These are phyloP conservation scores for Tipula helvola DNA, from an alignment of 2,888 invertebrate genomes.

Conservation along the genomic window DNA sequence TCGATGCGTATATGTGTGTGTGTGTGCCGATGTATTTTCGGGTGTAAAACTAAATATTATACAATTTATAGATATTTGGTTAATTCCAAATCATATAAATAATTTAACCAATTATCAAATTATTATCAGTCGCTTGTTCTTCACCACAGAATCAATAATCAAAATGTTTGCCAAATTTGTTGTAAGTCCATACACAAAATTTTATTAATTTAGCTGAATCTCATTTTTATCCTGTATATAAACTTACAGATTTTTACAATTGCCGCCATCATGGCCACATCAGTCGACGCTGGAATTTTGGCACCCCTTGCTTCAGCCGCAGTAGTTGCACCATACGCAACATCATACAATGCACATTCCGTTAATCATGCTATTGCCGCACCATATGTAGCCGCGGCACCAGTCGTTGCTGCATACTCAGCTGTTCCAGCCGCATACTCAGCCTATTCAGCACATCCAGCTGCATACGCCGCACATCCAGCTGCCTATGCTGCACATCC, in stretches of 20 bases:
- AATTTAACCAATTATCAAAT: background rate
- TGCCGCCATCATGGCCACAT: slow-evolving; percentile 23
- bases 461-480: background rate
- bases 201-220: no score
- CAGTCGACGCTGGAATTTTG: slow-evolving; percentile 29
- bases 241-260: slow-evolving; percentile 24
- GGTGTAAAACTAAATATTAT: background rate
- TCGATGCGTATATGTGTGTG: background rate
- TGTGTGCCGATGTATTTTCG: background rate
- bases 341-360: slow-evolving; percentile 60
- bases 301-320: slow-evolving; percentile 37
- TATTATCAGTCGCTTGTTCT: background rate
- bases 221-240: no score
- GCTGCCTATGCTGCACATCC: background rate
- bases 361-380: slow-evolving; percentile 63
- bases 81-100: background rate
- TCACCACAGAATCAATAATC: background rate
- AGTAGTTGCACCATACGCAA: slow-evolving; percentile 58
- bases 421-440: slow-evolving; percentile 20
- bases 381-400: slow-evolving; percentile 37
- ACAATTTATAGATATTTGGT: background rate
- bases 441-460: slow-evolving; percentile 8
- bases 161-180: slow-evolving; percentile 28
- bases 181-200: slow-evolving; percentile 22
- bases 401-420: slow-evolving; percentile 25